These are phyloP conservation scores for Pithys albifrons DNA, from an alignment of 2,113 vertebrate species.

Conservation along the genomic window DNA sequence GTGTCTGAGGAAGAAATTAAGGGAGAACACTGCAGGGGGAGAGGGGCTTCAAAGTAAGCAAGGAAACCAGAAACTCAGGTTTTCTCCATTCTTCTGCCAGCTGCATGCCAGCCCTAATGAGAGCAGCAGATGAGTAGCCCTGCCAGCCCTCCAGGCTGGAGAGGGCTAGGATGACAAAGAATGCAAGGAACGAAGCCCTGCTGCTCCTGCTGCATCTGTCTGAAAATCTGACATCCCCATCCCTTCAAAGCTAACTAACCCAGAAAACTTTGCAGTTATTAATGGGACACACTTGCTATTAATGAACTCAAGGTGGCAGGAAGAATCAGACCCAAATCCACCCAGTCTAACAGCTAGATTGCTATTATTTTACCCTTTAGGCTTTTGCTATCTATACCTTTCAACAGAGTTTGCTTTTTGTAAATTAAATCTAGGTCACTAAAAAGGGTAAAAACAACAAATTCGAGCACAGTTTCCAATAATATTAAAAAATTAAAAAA, in stretches of 20 bases:
- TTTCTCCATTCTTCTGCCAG: neutral
- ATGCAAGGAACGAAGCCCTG: neutral
- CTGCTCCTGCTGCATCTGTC: neutral
- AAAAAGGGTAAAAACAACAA: neutral
- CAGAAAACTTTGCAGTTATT: neutral
- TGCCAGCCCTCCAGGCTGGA: neutral
- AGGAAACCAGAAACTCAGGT: neutral
- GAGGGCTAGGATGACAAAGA: neutral
- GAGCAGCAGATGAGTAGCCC: neutral
- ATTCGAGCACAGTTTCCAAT: neutral
- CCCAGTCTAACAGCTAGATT: neutral
- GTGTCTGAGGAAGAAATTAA: neutral
- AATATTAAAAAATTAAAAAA: neutral
- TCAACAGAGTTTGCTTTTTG: neutral
- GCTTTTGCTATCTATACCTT: neutral
- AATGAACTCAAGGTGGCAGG: neutral
- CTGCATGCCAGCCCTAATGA: neutral
- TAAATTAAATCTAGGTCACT: neutral
- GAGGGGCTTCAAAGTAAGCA: neutral
- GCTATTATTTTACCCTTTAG: neutral
- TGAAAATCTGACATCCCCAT: neutral
- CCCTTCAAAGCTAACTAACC: neutral
- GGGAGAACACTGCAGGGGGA: neutral
- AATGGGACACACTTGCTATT: neutral
- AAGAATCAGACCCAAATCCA: neutral